Evolutionary conservation across 2,113 vertebrate genomes (phyloP), one percentile per base, ranked within the genome.

Genomic region (Tylochromis polylepis): DNA sequence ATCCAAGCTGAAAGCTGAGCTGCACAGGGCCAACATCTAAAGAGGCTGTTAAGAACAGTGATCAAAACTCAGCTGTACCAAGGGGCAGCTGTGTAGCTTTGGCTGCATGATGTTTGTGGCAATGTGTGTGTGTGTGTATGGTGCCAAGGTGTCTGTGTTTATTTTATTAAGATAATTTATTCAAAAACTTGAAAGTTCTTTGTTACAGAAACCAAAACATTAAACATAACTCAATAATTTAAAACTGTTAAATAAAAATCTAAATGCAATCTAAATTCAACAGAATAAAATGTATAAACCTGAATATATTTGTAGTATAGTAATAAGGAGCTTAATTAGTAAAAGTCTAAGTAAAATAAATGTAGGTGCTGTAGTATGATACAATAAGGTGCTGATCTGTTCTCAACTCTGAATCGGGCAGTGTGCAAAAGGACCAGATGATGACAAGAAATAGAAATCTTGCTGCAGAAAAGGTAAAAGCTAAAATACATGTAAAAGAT

Each of bases 1-100:
- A 89, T 82, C 11, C 20, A 65, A 56, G 58, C 60, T 83, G 88
- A 88, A 70, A 78, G 57, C 62, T 56, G 60, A 89, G 70, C 59
- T 46, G 24, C 24, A 34, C 4, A 2, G 24, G 12, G 43, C 10
- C 18, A 75, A 84, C 70, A 80, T 46, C 53, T 51, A 27, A 79
- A 85, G 83, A 31, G 75, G 62, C 70, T 78, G 85, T 79, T 58
- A 75, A 85, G 67, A 31, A 49, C 46, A 53, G 59, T 27, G 24
- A 86, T 87, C 67, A 79, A 72, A 91, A 87, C 57, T 82, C 51
- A 22, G 20, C 15, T 3, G 2, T 34, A 65, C 2, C 31, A 4
- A 49, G 22, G 51, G 20, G 60, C 38, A 36, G 36, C 9, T 55
- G 36, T 55, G 36, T 14, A 46, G 72, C 43, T 77, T 12, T 77